phyloP scores from a whole-genome alignment of 1,140 invertebrate species.

The Metopolophium dirhodum region DNA sequence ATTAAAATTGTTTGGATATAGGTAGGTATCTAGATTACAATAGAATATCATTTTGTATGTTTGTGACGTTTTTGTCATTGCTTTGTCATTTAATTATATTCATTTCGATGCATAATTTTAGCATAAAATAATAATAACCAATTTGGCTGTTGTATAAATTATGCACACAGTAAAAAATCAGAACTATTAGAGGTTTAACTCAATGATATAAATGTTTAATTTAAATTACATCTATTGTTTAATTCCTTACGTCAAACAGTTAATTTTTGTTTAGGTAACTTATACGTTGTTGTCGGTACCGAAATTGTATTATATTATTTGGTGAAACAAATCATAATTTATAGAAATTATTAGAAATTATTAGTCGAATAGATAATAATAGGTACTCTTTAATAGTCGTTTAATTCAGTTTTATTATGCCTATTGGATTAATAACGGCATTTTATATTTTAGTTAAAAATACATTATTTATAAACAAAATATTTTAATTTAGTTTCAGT shows the following conservation, averaged over 20 bases:
- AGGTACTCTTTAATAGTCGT: no score
- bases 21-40: not conserved
- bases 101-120: not conserved
- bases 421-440: no score
- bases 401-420: no score
- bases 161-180: not conserved
- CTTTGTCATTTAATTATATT: not conserved
- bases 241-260: not conserved
- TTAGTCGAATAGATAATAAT: no score
- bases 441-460: no score
- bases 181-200: not conserved
- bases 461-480: not conserved
- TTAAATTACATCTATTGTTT: not conserved
- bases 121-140: slow-evolving; percentile 2
- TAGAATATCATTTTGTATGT: not conserved
- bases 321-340: not conserved
- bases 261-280: not conserved
- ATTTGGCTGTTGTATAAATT: not conserved
- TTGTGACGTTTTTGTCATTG: not conserved
- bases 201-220: not conserved
- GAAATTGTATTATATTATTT: not conserved
- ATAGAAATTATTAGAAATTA: no score
- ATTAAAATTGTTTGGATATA: not conserved
- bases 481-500: not conserved
- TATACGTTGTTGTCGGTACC: not conserved